Evolutionary conservation across 23 tunicate species (phyloP).

Genomic region (Phallusia fumigata): DNA sequence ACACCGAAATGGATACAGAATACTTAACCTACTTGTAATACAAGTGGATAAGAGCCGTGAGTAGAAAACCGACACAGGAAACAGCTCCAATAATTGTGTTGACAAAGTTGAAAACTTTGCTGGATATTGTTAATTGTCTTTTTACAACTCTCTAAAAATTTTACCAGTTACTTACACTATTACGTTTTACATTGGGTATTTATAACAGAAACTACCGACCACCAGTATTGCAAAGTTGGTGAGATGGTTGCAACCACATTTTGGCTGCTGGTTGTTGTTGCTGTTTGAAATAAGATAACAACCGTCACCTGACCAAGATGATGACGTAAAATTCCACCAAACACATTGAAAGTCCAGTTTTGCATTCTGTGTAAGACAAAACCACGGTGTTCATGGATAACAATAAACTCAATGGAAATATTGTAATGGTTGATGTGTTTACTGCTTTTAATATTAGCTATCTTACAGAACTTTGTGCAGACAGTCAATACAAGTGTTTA

Average conservation of each 20-base stretch:
- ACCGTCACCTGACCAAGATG: neutral
- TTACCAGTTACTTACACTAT: too few relatives aligned
- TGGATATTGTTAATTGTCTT: neutral
- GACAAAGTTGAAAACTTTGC: neutral
- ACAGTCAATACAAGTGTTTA: too few relatives aligned
- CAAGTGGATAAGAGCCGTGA: neutral
- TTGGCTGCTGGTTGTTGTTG: neutral
- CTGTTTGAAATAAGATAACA: neutral
- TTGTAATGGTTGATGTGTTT: too few relatives aligned
- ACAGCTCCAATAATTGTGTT: neutral
- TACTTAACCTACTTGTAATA: neutral
- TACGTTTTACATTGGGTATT: too few relatives aligned
- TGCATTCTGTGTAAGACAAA: neutral
- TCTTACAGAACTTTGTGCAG: too few relatives aligned
- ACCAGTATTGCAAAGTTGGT: conserved; percentile 5
- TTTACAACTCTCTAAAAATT: neutral
- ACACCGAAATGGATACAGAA: too few relatives aligned
- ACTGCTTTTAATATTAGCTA: too few relatives aligned
- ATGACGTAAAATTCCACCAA: neutral
- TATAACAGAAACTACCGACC: neutral
- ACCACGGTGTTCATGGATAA: too few relatives aligned
- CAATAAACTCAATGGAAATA: too few relatives aligned
- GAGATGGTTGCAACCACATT: conserved; percentile 7
- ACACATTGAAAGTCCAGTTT: neutral
- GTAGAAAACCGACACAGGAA: neutral